These are phyloP conservation scores for Acanthiza pusilla DNA, from an alignment of 2,797 vertebrate genomes.

Conservation along the genomic window DNA sequence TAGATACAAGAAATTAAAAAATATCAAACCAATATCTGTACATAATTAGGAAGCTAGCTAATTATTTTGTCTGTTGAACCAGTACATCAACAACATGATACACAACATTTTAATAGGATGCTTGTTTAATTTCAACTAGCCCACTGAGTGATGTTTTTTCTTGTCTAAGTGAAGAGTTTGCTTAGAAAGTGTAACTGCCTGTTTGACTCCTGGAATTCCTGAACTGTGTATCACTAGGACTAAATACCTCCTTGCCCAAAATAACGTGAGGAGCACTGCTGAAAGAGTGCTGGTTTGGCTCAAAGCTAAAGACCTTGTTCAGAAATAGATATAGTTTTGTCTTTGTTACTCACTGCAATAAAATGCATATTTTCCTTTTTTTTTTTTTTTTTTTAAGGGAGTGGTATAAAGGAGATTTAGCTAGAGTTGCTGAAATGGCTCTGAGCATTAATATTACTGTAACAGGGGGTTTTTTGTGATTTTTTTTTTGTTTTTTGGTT, in stretches of 20 bases:
- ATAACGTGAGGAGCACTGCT: neutral
- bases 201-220: neutral
- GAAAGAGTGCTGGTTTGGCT: neutral
- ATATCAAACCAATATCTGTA: neutral
- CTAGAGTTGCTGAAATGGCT: neutral
- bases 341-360: neutral
- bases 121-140: neutral
- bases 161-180: neutral
- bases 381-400: no score
- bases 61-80: neutral
- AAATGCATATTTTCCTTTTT: fast-evolving
- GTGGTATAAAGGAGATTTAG: neutral
- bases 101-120: neutral
- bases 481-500: neutral
- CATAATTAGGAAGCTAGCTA: neutral
- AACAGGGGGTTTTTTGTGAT: no score
- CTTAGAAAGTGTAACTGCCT: neutral
- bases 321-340: neutral
- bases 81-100: neutral
- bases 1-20: neutral
- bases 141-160: neutral
- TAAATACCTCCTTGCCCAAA: neutral
- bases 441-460: neutral
- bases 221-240: neutral
- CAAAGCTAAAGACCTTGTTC: neutral